Evolutionary conservation across 2,797 vertebrate species (phyloP).

Genomic region (Hemibagrus guttatus): DNA sequence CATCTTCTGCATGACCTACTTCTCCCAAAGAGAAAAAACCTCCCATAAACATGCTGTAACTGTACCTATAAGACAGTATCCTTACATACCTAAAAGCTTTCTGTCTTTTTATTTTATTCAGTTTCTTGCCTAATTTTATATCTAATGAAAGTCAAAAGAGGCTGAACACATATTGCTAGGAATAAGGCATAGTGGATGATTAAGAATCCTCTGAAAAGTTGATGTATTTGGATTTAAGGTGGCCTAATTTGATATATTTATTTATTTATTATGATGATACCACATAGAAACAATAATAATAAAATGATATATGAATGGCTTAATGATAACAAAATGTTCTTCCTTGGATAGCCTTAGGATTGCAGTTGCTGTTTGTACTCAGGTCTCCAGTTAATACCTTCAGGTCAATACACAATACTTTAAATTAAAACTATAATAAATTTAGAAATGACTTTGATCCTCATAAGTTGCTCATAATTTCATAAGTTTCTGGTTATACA

Average conservation of each 20-base stretch:
- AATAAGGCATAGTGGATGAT: neutral
- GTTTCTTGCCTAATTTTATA: neutral
- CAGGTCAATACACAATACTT: too few species aligned
- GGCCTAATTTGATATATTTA: neutral
- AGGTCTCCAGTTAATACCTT: neutral
- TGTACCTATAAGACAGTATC: neutral
- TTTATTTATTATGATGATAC: neutral
- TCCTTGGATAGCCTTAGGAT: neutral
- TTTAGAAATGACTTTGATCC: too few species aligned
- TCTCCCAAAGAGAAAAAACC: neutral
- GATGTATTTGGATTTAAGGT: neutral
- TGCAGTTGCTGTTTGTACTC: neutral
- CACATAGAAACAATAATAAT: neutral
- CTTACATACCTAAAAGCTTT: neutral
- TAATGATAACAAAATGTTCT: neutral
- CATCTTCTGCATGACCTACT: conserved; percentile 1
- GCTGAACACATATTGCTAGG: neutral
- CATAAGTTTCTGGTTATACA: neutral
- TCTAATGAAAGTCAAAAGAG: neutral
- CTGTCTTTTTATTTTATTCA: neutral
- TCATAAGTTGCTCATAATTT: neutral
- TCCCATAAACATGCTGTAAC: neutral
- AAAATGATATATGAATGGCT: too few species aligned
- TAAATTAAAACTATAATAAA: too few species aligned
- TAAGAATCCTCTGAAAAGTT: neutral